A percentile compares a stretch with the other conserved stretches of the same genome.
Evolutionary conservation across 1,140 invertebrate species (phyloP).

Genomic region (Tribolium madens): DNA sequence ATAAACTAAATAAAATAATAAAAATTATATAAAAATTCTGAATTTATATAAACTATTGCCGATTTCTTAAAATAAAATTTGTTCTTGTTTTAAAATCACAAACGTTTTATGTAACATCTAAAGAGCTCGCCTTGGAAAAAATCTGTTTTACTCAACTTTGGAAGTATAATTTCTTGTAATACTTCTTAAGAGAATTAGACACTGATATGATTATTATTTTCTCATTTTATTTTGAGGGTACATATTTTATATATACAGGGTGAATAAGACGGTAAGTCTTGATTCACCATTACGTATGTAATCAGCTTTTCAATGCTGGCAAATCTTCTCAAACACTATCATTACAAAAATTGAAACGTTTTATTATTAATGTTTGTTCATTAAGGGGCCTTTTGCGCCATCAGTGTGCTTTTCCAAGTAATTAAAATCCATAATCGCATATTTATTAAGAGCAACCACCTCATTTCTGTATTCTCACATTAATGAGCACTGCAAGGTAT

Average conservation of each 20-base stretch:
- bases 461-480: background rate
- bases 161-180: background rate
- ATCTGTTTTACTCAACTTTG: background rate
- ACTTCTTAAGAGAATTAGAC: slow-evolving; percentile 4
- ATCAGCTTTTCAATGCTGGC: slow-evolving; percentile 9
- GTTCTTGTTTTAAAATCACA: background rate
- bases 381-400: slow-evolving; percentile 3
- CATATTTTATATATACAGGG: background rate
- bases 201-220: background rate
- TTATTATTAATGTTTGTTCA: slow-evolving; percentile 2
- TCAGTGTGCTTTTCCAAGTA: background rate
- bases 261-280: background rate
- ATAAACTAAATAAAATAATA: too few relatives aligned
- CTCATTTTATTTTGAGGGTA: background rate
- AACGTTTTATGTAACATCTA: background rate
- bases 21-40: too few relatives aligned
- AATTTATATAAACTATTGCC: slow-evolving; percentile 10
- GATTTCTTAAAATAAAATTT: slow-evolving; percentile 2
- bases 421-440: slow-evolving; percentile 27
- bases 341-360: background rate
- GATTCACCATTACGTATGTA: background rate
- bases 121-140: background rate
- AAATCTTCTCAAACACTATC: background rate
- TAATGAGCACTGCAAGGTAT: slow-evolving; percentile 18
- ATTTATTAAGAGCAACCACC: slow-evolving; percentile 20